Conservation (phyloP, 2,888 invertebrate species). For the Polyommatus iphigenia region DNA sequence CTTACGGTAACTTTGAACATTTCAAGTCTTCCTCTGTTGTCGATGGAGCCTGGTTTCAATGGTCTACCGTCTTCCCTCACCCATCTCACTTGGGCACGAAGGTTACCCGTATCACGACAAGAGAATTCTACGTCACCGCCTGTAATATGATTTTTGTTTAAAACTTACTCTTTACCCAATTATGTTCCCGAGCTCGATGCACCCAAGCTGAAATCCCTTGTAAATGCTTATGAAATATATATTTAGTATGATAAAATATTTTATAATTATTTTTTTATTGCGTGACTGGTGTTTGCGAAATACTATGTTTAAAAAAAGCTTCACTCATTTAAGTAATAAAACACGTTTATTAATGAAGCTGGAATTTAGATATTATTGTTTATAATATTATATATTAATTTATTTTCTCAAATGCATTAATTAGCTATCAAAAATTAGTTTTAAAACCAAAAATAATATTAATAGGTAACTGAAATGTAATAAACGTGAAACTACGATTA, state of each 20-base stretch:
- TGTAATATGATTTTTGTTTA: constrained; percentile 52
- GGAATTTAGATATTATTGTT: too few relatives aligned
- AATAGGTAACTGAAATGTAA: too few relatives aligned
- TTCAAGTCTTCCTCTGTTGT: constrained; percentile 89
- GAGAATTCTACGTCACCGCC: constrained; percentile 96
- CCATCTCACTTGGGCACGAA: constrained; percentile 88
- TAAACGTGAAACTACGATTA: too few relatives aligned
- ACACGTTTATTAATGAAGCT: too few relatives aligned
- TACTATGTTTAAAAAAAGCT: too few relatives aligned
- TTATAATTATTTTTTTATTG: too few relatives aligned
- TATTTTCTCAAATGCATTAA: too few relatives aligned
- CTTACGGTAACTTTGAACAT: constrained; percentile 88
- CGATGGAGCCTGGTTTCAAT: constrained; percentile 88
- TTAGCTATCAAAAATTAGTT: too few relatives aligned
- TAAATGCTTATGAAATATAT: background rate
- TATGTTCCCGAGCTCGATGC: background rate
- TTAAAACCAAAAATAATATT: too few relatives aligned
- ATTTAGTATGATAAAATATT: background rate
- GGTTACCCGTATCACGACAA: constrained; percentile 93
- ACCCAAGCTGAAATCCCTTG: constrained; percentile 4
- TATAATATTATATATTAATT: too few relatives aligned
- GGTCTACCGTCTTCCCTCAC: constrained; percentile 84
- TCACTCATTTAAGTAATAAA: too few relatives aligned
- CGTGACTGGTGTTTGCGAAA: too few relatives aligned
- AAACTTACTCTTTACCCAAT: background rate